These are phyloP conservation scores for Rhodinocichla rosea DNA, from an alignment of 2,113 vertebrate genomes.

Conservation along the genomic window DNA sequence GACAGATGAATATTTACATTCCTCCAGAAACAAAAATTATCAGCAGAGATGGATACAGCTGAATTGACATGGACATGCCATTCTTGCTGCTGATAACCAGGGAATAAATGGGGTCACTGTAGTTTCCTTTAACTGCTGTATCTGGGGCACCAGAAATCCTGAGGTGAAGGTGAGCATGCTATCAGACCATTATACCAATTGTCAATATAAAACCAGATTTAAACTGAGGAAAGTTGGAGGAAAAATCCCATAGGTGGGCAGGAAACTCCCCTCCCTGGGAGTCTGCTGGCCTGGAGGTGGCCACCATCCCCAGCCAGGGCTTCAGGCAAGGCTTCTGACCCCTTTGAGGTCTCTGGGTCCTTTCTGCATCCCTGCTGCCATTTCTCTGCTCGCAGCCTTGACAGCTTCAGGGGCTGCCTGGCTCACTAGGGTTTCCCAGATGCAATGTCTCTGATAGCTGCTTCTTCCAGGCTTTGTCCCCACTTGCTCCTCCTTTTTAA, in stretches of 20 bases:
- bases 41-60: not conserved
- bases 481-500: not conserved
- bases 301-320: not conserved
- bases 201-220: not conserved
- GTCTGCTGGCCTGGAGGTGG: not conserved
- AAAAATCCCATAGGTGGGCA: not conserved
- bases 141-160: not conserved
- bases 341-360: not conserved
- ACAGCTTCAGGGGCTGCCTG: not conserved
- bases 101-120: not conserved
- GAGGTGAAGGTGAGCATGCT: not conserved
- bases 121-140: not conserved
- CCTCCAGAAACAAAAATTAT: not conserved
- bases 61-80: not conserved
- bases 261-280: not conserved
- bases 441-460: too few relatives aligned
- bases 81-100: not conserved
- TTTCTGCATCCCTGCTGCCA: not conserved
- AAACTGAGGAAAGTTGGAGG: not conserved
- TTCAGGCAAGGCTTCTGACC: not conserved
- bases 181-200: not conserved
- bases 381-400: rapidly evolving
- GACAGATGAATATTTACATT: not conserved
- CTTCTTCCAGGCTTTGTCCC: not conserved
- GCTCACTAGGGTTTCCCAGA: not conserved